Evolutionary conservation across 2,888 invertebrate species (phyloP).

Genomic region (Acanthococcus lagerstroemiae): DNA sequence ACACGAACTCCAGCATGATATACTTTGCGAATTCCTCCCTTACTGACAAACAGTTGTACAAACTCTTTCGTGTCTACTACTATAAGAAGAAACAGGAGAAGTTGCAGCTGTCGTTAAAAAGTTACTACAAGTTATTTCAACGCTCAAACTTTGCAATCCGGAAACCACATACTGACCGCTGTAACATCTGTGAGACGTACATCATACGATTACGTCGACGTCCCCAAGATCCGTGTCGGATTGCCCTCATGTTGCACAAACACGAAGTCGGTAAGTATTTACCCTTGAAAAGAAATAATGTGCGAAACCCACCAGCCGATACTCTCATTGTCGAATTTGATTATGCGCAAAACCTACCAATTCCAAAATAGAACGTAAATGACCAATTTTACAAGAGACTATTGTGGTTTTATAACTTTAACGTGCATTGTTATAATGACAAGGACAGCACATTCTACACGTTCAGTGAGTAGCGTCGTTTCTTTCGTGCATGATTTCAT

Average conservation of each 20-base stretch:
- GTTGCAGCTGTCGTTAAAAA: not conserved
- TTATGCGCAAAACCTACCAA: constrained; percentile 35
- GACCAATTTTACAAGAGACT: constrained; percentile 35
- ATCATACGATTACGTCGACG: not conserved
- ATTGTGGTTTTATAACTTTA: constrained; percentile 35
- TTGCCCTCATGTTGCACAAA: not conserved
- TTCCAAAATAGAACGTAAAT: constrained; percentile 34
- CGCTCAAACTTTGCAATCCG: not conserved
- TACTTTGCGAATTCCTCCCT: not conserved
- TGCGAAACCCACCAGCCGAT: not conserved
- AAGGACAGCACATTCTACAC: constrained; percentile 26
- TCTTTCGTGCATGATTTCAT: constrained; percentile 33
- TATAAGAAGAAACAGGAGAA: not conserved
- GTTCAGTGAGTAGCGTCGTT: constrained; percentile 32
- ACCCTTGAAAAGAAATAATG: not conserved
- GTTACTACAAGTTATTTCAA: not conserved
- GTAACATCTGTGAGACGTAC: not conserved
- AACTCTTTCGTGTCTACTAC: not conserved
- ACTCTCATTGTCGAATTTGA: constrained; percentile 33
- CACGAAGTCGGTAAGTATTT: not conserved
- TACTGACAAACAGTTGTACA: not conserved
- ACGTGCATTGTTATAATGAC: constrained; percentile 35
- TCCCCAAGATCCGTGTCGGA: not conserved
- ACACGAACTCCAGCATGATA: not conserved
- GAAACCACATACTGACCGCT: not conserved